A percentile compares a stretch with the other conserved stretches of the same genome.
These are phyloP conservation scores for Microcaecilia unicolor DNA, from an alignment of 2,797 vertebrate genomes.

Conservation along the genomic window DNA sequence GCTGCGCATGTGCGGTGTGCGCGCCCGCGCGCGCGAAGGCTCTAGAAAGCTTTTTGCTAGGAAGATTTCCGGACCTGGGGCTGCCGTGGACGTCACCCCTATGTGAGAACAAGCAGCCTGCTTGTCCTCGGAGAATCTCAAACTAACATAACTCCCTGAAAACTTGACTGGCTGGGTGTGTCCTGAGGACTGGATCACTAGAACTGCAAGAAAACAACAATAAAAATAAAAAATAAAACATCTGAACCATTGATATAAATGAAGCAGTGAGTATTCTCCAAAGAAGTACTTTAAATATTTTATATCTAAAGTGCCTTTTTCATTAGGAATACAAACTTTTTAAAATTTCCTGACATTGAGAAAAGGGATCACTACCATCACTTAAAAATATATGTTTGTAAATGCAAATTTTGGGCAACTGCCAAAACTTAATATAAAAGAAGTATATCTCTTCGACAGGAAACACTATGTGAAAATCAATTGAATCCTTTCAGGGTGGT, in stretches of 20 bases:
- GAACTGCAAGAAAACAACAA: too few relatives aligned
- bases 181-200: too few relatives aligned
- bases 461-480: slow-evolving; percentile 36
- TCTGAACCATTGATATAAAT: not conserved
- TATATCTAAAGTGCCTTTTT: slow-evolving; percentile 35
- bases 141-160: too few relatives aligned
- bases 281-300: slow-evolving; percentile 30
- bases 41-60: too few relatives aligned
- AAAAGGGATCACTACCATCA: slow-evolving; percentile 22
- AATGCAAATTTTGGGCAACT: slow-evolving; percentile 31
- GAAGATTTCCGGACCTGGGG: too few relatives aligned
- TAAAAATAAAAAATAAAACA: too few relatives aligned
- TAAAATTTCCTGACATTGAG: slow-evolving; percentile 25
- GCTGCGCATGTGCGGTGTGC: too few relatives aligned
- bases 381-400: slow-evolving; percentile 28
- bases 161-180: too few relatives aligned
- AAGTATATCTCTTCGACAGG: slow-evolving; percentile 16
- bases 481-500: slow-evolving; percentile 10
- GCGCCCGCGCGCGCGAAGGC: too few relatives aligned
- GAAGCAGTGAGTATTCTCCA: slow-evolving; percentile 15
- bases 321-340: slow-evolving; percentile 26
- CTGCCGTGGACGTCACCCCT: too few relatives aligned
- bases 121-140: too few relatives aligned
- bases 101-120: too few relatives aligned
- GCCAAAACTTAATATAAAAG: slow-evolving; percentile 27